These are phyloP conservation scores for Acleris laterana DNA, from an alignment of 2,888 invertebrate species.

Conservation along the genomic window DNA sequence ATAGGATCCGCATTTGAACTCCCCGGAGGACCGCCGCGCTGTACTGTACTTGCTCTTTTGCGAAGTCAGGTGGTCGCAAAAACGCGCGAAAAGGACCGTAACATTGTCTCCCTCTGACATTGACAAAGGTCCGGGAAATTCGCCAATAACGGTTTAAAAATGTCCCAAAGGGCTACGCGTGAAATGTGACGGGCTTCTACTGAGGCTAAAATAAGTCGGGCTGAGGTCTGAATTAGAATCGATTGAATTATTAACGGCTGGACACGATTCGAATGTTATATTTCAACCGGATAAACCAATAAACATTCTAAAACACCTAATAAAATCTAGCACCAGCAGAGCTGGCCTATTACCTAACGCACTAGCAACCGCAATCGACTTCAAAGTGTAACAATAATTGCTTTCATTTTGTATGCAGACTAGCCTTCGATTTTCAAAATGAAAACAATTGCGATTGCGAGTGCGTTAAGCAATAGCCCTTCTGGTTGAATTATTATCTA, in stretches of 20 bases:
- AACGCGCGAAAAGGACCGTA: conserved; percentile 48
- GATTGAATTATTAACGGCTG: conserved; percentile 13
- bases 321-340: too few relatives aligned
- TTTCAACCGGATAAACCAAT: too few relatives aligned
- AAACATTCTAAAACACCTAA: too few relatives aligned
- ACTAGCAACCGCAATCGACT: too few relatives aligned
- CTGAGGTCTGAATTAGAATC: background rate
- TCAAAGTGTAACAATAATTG: too few relatives aligned
- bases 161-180: conserved; percentile 39
- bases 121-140: conserved; percentile 51
- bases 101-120: conserved; percentile 50
- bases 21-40: conserved; percentile 11
- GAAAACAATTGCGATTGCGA: too few relatives aligned
- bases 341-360: too few relatives aligned
- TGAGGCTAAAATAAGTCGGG: conserved; percentile 1
- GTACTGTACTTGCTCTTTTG: conserved; percentile 36
- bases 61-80: conserved; percentile 51
- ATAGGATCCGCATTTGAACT: background rate
- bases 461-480: too few relatives aligned
- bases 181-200: background rate
- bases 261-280: background rate
- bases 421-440: too few relatives aligned
- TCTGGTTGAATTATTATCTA: too few relatives aligned
- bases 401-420: too few relatives aligned
- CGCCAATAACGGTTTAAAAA: conserved; percentile 50